Percentiles rank a stretch among this genome's conserved stretches.
Conservation (phyloP, 2,113 vertebrate species). For the Hypanus sabinus region DNA sequence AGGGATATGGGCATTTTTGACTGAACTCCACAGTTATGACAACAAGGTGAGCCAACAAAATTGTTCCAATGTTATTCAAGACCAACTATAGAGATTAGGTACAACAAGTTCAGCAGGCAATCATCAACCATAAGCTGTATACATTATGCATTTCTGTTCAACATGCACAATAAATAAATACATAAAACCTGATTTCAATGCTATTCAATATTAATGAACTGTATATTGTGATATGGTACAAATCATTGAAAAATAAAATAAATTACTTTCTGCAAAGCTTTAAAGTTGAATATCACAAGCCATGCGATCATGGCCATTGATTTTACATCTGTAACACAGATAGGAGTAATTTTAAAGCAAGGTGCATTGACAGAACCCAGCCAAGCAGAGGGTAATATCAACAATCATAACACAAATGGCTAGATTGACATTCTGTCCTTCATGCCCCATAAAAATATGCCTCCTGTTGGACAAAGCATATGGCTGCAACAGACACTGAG, state of each 20-base stretch:
- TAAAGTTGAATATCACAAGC: neutral
- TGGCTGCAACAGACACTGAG: neutral
- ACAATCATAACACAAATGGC: neutral
- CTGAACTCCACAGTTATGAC: too few species aligned
- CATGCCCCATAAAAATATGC: neutral
- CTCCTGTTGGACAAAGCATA: constrained; percentile 27
- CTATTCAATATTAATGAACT: neutral
- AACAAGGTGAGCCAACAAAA: too few species aligned
- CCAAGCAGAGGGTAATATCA: neutral
- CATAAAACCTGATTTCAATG: too few species aligned
- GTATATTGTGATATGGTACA: neutral
- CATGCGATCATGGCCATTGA: neutral
- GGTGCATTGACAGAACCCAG: too few species aligned
- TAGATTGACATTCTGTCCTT: neutral
- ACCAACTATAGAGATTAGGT: neutral
- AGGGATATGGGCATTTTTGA: too few species aligned
- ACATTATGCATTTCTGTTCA: neutral
- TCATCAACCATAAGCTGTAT: neutral
- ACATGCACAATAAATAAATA: neutral
- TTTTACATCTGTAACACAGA: neutral
- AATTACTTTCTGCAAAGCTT: neutral
- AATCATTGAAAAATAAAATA: neutral
- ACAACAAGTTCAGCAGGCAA: neutral
- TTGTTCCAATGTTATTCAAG: neutral
- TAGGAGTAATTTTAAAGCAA: neutral